These are phyloP conservation scores for Aegypius monachus DNA, from an alignment of 2,113 vertebrate genomes.

Conservation along the genomic window DNA sequence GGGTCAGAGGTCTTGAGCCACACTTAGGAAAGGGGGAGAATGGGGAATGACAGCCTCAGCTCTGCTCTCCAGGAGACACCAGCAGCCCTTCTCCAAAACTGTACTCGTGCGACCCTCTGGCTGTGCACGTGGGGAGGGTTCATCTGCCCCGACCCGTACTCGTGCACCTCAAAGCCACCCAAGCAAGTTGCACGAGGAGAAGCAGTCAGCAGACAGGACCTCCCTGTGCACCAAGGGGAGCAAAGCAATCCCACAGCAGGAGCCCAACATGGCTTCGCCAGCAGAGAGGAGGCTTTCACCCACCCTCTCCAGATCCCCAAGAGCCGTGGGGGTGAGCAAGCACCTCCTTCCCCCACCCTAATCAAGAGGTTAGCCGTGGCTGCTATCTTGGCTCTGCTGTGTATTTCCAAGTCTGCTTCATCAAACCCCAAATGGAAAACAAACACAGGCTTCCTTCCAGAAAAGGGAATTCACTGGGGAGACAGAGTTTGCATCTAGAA, in stretches of 20 bases:
- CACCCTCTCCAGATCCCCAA: not conserved
- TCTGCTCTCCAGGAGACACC: not conserved
- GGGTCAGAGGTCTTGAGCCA: not conserved
- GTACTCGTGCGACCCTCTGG: rapidly evolving
- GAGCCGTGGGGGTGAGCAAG: rapidly evolving
- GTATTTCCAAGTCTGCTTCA: not conserved
- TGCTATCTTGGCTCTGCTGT: rapidly evolving
- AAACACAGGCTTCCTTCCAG: not conserved
- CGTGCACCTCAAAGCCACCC: rapidly evolving
- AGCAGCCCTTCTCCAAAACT: not conserved
- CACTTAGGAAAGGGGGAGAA: not conserved
- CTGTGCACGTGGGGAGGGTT: rapidly evolving
- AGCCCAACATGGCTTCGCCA: not conserved
- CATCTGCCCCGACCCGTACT: rapidly evolving
- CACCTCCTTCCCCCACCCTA: not conserved
- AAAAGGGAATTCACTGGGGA: not conserved
- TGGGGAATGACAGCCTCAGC: not conserved
- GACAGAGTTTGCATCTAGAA: not conserved
- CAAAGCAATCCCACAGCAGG: not conserved
- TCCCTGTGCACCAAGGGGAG: rapidly evolving
- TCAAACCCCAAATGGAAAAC: not conserved
- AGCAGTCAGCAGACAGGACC: too few relatives aligned
- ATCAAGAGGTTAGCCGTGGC: not conserved
- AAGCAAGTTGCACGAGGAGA: rapidly evolving
- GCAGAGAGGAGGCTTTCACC: not conserved